Conservation (phyloP, 2,888 invertebrate genomes). For the Drosophila melanosoma region DNA sequence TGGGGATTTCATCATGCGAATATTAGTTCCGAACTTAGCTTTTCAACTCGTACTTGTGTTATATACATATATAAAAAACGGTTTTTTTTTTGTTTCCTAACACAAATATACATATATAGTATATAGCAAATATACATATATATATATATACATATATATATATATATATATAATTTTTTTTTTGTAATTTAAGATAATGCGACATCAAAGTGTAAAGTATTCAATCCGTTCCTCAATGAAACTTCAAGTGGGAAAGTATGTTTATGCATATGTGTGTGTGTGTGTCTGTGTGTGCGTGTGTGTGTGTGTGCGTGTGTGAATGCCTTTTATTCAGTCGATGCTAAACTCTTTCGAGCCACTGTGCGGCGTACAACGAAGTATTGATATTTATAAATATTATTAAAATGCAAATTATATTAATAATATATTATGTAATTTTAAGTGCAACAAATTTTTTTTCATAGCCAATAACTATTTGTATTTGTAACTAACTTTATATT, state of each 20-base stretch:
- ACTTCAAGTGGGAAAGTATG: conserved; percentile 19
- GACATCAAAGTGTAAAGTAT: conserved; percentile 75
- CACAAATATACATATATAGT: not conserved
- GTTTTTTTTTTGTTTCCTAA: not conserved
- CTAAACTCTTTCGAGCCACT: conserved; percentile 19
- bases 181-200: conserved; percentile 46
- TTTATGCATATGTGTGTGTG: conserved; percentile 3
- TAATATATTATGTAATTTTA: conserved; percentile 68
- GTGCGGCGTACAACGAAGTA: conserved; percentile 70
- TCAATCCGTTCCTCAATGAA: conserved; percentile 75
- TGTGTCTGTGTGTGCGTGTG: not conserved
- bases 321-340: conserved; percentile 1
- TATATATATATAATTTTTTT: conserved; percentile 19
- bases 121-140: conserved; percentile 43
- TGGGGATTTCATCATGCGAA: not conserved
- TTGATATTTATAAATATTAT: conserved; percentile 51
- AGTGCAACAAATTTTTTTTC: conserved; percentile 64
- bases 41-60: conserved; percentile 81
- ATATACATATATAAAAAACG: conserved; percentile 57
- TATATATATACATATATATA: not conserved
- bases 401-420: conserved; percentile 22
- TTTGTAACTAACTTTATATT: conserved; percentile 54
- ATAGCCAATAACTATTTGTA: conserved; percentile 70
- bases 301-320: conserved; percentile 1
- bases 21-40: conserved; percentile 57